Conservation (phyloP, 2,113 vertebrate genomes). For the Hyla sarda region DNA sequence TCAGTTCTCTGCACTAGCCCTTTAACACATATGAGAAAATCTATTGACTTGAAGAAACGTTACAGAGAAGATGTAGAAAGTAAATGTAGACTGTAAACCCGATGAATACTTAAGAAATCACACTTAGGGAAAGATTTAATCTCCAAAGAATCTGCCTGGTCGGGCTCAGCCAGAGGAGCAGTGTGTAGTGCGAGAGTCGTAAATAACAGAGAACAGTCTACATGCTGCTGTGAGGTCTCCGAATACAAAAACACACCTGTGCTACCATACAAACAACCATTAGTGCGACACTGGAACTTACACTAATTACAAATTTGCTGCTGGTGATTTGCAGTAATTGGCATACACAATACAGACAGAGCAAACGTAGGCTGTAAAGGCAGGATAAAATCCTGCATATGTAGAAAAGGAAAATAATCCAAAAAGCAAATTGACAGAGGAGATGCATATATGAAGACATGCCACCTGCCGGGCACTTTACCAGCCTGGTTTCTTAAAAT, state of each 20-base stretch:
- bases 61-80: not conserved
- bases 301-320: slow-evolving; percentile 15
- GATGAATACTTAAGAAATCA: not conserved
- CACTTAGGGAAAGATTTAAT: not conserved
- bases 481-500: not conserved
- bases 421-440: not conserved
- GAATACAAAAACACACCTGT: slow-evolving; percentile 8
- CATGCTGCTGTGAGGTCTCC: not conserved
- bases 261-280: not conserved
- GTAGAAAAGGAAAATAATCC: not conserved
- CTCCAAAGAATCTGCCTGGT: not conserved
- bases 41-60: not conserved
- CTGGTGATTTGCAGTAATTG: slow-evolving; percentile 12
- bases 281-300: not conserved
- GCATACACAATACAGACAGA: not conserved
- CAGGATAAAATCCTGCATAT: not conserved
- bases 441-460: not conserved
- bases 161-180: not conserved
- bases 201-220: not conserved
- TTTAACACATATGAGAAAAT: too few relatives aligned
- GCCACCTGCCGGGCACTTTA: not conserved
- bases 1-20: too few relatives aligned
- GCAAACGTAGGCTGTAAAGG: not conserved
- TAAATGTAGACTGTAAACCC: not conserved
- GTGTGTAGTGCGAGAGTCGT: not conserved